phyloP scores from a whole-genome alignment of 1,140 invertebrate genomes.

The Nasonia longicornis region DNA sequence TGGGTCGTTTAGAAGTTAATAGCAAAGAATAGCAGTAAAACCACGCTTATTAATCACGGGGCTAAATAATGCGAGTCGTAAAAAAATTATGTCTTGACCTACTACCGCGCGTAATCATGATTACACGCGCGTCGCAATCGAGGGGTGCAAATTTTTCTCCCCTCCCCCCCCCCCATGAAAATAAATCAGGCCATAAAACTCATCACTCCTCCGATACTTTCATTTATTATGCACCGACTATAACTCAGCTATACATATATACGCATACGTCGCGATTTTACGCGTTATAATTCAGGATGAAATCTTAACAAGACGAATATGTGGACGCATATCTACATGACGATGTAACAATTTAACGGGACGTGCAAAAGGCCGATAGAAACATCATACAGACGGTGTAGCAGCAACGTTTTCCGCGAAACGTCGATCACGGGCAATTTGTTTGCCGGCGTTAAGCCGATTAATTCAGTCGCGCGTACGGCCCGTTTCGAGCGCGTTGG shows the following conservation, averaged over 20 bases:
- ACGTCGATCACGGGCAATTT: constrained; percentile 35
- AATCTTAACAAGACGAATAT: too few relatives aligned
- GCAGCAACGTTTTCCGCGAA: constrained; percentile 23
- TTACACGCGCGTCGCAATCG: not conserved
- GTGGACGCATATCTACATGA: not conserved
- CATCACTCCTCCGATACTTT: not conserved
- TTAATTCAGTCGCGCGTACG: constrained; percentile 36
- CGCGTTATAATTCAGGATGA: too few relatives aligned
- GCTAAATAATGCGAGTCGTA: not conserved
- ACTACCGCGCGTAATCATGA: not conserved
- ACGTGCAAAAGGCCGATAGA: not conserved
- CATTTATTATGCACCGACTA: not conserved
- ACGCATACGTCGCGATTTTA: not conserved
- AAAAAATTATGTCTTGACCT: not conserved
- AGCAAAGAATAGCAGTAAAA: not conserved
- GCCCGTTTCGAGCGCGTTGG: not conserved
- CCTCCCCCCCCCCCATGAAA: not conserved
- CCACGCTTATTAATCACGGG: not conserved
- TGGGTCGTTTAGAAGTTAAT: not conserved
- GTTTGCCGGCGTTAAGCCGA: constrained; percentile 38
- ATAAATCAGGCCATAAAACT: not conserved
- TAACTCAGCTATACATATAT: not conserved
- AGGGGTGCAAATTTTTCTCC: not conserved
- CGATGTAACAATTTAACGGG: not conserved
- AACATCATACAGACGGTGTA: not conserved